Evolutionary conservation across 2,888 invertebrate genomes (phyloP), one percentile per base, ranked within the genome.

Genomic region (Ceramica pisi): DNA sequence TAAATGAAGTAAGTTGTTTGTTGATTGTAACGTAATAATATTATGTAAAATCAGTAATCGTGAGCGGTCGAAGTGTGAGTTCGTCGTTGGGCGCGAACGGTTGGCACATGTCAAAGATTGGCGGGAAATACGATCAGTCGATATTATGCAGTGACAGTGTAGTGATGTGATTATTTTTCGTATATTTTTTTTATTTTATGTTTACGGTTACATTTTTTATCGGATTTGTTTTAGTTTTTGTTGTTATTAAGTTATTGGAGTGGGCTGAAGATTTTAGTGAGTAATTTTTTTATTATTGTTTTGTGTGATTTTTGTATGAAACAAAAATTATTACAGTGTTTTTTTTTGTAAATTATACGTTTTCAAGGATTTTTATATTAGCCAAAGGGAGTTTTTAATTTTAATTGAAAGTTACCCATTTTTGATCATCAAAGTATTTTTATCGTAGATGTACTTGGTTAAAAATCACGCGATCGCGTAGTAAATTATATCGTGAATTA

Each of bases 161-260:
- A 89, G 94, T 94, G 94, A 91, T 93, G 95, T 94, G 94, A 89
- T 53, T 65, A 81, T 71, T 76, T 76, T 60, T 60, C 50, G 38
- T 9, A 59, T 60, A 66, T 44, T 67, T 72, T 86, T 44, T 69
- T 72, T 86, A 88, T 87, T 94, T 90, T 86, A 95, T 95, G 94
- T 90, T 95, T 85, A 90, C 88, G 66, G 90, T 94, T 89, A 88
- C 88, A 80, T 88, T 92, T 71, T 85, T 91, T 56, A 80, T 92
- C 71, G 91, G 90, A 80, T 80, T 90, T 76, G 81, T 92, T 86
- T 78, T 92, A 75, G 80, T 92, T 86, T 89, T 88, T 88, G 92
- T 91, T 82, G 79, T 92, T 76, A 79, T 91, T 66, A 90, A 92
- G 84, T 83, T 89, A 71, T 67, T 90, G 70, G 73, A 81, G 67